Conservation (phyloP, 2,113 vertebrate genomes). For the Okapia johnstoni region DNA sequence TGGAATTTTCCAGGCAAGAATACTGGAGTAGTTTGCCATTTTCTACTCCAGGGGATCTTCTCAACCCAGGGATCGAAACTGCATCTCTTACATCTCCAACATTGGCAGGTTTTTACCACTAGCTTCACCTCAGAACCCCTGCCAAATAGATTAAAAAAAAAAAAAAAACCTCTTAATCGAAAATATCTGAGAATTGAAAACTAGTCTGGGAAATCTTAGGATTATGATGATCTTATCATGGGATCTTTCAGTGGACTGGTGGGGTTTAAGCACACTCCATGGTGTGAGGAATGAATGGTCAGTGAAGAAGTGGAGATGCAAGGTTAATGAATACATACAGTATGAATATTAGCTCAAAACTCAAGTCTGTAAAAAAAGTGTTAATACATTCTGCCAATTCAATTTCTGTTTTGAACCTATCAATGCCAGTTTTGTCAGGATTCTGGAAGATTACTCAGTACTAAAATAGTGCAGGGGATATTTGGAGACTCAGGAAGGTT, state of each 20-base stretch:
- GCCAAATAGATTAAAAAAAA: neutral
- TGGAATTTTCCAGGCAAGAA: neutral
- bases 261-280: neutral
- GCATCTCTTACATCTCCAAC: neutral
- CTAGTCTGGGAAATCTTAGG: neutral
- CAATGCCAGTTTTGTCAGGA: neutral
- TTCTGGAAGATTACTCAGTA: neutral
- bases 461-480: neutral
- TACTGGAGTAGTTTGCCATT: neutral
- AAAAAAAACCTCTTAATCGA: neutral
- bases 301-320: neutral
- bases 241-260: neutral
- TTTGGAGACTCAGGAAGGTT: neutral
- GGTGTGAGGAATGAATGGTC: neutral
- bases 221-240: neutral
- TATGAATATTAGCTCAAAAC: neutral
- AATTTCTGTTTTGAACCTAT: neutral
- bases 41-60: neutral
- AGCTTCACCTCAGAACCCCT: neutral
- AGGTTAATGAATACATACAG: neutral
- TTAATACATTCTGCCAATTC: neutral
- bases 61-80: neutral
- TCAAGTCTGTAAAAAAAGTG: neutral
- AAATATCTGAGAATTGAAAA: conserved; percentile 9
- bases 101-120: neutral